Conservation (phyloP, 1,140 invertebrate genomes). For the Drosophila carrolli region DNA sequence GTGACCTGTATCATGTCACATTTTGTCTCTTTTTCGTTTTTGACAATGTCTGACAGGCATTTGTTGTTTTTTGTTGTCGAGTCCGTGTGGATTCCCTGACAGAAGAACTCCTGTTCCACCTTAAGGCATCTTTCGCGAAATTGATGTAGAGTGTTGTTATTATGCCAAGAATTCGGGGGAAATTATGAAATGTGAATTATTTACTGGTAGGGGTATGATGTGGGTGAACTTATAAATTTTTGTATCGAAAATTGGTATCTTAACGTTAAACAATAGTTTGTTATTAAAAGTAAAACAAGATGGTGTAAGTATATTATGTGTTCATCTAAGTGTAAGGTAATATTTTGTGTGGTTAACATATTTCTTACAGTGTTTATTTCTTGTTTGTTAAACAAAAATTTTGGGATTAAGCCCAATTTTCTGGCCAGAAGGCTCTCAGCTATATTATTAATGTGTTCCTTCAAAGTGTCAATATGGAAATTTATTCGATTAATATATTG, state of each 20-base stretch:
- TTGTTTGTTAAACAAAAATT: no score
- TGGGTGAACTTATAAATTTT: slow-evolving; percentile 8
- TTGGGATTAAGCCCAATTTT: no score
- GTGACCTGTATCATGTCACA: no score
- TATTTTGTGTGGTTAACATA: no score
- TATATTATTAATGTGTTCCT: slow-evolving; percentile 15
- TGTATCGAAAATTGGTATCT: slow-evolving; percentile 12
- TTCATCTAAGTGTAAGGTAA: slow-evolving; percentile 4
- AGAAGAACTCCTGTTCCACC: slow-evolving; percentile 12
- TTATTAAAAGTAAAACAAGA: slow-evolving; percentile 1
- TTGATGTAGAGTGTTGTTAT: slow-evolving; percentile 2
- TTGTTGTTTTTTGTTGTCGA: slow-evolving; percentile 4
- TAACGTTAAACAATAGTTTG: slow-evolving; percentile 2
- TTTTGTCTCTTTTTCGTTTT: background rate
- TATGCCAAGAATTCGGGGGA: slow-evolving; percentile 3
- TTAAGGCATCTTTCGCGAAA: slow-evolving; percentile 8
- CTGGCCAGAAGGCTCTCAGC: slow-evolving; percentile 12
- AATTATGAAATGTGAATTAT: slow-evolving; percentile 16
- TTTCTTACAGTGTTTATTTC: no score
- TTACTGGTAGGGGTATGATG: slow-evolving; percentile 1
- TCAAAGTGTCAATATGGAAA: background rate
- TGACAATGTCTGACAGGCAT: slow-evolving; percentile 15
- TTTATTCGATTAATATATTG: no score
- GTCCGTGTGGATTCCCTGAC: slow-evolving; percentile 1
- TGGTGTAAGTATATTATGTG: slow-evolving; percentile 7